Evolutionary conservation across 2,888 invertebrate genomes (phyloP).

Genomic region (Nycteola revayana): DNA sequence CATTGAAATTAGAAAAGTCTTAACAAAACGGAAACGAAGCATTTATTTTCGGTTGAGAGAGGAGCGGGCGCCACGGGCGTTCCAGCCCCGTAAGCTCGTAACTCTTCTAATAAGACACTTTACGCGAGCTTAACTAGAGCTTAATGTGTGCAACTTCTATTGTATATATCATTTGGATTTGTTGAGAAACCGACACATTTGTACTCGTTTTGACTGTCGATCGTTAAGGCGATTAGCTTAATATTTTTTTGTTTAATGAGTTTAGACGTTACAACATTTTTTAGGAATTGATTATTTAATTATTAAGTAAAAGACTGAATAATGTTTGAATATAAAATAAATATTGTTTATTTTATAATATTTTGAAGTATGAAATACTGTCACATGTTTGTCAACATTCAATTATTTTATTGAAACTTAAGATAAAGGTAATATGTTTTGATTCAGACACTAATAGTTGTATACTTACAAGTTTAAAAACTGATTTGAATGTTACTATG

Average conservation of each 20-base stretch:
- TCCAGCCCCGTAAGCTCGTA: conserved; percentile 67
- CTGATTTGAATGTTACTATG: no score
- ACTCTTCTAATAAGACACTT: conserved; percentile 74
- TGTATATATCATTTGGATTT: conserved; percentile 72
- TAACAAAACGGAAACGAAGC: conserved; percentile 73
- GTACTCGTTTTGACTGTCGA: conserved; percentile 46
- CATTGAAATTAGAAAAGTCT: conserved; percentile 71
- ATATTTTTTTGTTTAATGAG: conserved; percentile 53
- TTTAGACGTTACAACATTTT: no score
- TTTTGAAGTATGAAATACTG: no score
- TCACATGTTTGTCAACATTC: no score
- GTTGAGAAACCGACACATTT: conserved; percentile 59
- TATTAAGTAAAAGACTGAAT: no score
- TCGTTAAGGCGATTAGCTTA: conserved; percentile 58
- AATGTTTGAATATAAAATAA: no score
- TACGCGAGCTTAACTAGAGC: conserved; percentile 68
- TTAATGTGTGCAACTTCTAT: conserved; percentile 63
- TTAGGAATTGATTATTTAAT: no score
- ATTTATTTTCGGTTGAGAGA: conserved; percentile 64
- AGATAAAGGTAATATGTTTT: conserved; percentile 41
- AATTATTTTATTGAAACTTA: not conserved
- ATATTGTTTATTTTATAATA: no score
- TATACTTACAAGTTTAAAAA: no score
- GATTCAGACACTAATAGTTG: no score
- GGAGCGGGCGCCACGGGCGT: conserved; percentile 66